Conservation (phyloP, 2,797 vertebrate species). For the Todus mexicanus region DNA sequence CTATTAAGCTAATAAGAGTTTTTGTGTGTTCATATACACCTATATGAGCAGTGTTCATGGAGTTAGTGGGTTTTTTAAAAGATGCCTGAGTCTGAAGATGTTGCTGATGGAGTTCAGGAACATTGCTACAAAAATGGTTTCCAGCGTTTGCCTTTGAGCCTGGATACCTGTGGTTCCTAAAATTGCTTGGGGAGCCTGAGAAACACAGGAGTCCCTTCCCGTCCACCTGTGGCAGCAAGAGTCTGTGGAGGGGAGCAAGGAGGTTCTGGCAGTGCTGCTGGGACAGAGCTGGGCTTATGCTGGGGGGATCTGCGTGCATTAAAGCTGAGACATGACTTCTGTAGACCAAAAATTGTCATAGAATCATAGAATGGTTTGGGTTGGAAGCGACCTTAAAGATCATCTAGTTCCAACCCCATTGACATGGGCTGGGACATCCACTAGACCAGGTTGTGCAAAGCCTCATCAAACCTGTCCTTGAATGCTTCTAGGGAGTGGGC, state of each 20-base stretch:
- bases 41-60: neutral
- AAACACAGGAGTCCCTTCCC: too few relatives aligned
- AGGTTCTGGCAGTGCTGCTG: neutral
- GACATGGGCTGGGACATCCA: neutral
- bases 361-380: neutral
- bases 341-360: neutral
- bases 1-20: slow-evolving; percentile 33
- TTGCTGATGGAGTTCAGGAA: neutral
- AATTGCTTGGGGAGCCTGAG: neutral
- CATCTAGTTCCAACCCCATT: neutral
- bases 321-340: neutral
- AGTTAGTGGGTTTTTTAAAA: neutral
- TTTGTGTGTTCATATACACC: neutral
- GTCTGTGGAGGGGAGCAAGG: neutral
- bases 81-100: neutral
- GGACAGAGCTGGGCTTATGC: neutral
- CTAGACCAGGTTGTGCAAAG: neutral
- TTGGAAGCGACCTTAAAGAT: neutral
- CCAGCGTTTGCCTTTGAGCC: neutral
- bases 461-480: neutral
- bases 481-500: neutral
- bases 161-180: neutral
- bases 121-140: neutral
- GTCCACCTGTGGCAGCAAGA: rapidly evolving
- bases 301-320: neutral